Percentiles rank a stretch among this genome's conserved stretches.
These are phyloP conservation scores for Cyprinodon brontotheroides DNA, from an alignment of 2,113 vertebrate species.

Conservation along the genomic window DNA sequence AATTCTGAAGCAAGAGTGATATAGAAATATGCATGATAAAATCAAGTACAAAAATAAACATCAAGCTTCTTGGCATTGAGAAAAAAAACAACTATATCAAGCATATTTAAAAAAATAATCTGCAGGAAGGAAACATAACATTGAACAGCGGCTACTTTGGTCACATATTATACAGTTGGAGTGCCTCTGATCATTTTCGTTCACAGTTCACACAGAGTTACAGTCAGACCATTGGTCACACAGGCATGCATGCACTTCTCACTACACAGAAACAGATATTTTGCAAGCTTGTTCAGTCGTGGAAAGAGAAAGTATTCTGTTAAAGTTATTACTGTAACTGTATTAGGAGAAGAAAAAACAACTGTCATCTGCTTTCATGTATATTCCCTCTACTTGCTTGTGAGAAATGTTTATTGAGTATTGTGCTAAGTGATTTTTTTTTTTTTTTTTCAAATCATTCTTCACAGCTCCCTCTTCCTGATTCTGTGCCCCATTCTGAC, in stretches of 20 bases:
- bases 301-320: conserved; percentile 31
- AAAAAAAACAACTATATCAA: conserved; percentile 67
- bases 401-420: conserved; percentile 11
- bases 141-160: conserved; percentile 78
- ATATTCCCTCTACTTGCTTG: conserved; percentile 31
- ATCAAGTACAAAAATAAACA: conserved; percentile 84
- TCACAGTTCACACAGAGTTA: conserved; percentile 48
- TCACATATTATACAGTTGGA: conserved; percentile 71
- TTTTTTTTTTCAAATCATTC: conserved; percentile 32
- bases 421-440: conserved; percentile 10
- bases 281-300: conserved; percentile 38
- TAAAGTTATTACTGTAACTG: conserved; percentile 19
- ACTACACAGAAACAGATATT: conserved; percentile 50
- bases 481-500: conserved; percentile 32
- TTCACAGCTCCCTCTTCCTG: conserved; percentile 27
- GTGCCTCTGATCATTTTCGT: conserved; percentile 47
- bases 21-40: conserved; percentile 76
- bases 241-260: conserved; percentile 61
- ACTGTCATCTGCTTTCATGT: conserved; percentile 18
- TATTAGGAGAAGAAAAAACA: conserved; percentile 25
- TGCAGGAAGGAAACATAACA: conserved; percentile 67
- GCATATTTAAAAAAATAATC: conserved; percentile 78
- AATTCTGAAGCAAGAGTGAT: conserved; percentile 63
- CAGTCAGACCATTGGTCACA: conserved; percentile 52
- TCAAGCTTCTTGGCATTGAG: conserved; percentile 78